Base-by-base conservation (phyloP, 2,888 invertebrate species). In the Ypsolopha sequella region DNA sequence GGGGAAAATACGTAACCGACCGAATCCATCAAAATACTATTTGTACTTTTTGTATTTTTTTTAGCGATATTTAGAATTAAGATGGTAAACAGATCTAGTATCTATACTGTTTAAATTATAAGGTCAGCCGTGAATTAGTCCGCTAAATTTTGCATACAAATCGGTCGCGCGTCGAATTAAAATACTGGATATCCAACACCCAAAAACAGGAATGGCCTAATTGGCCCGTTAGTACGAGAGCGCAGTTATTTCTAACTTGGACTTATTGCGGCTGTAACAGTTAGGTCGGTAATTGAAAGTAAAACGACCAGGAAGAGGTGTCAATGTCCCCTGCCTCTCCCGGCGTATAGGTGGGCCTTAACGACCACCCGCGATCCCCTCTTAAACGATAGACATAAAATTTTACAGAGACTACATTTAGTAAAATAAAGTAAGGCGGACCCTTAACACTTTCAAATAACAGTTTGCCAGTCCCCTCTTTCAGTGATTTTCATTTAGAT, bases 381-480 rank as follows among this genome's bases (percentile, higher is more conserved):
- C 65, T 65, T 65, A 73, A 79, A 72, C 68, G 73, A 67, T 62
- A 57, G 56, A 58, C 66, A 73, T 82, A 77, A 79, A 80, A 80
- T 80, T 80, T 80, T 77, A 81, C 69, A 73, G 61, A 65, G 71
- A 71, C 70, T 74, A 76, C 71, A 76, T 75, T 80, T 74, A 71
- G 68, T 72, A 70, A 74, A 78, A 77, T 79, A 76, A 76, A 74
- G 72, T 68, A 68, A 72, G 55, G 57, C 56, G 53, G 48, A 53
- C 53, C 54, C 55, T 54, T 58, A 53, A 50, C 63, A 61, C 54
- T 66, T 56, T 58, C 57, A 61, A 63, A 65, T 70, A 66, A 68
- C 65, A 66, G 11, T 41, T 24, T 41, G 39, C 10, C n/a, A 39
- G 24, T 38, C 10, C 11, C 39, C n/a, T 24, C 14, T 38, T 48